Conservation (phyloP, 1,140 invertebrate species). For the Globodera rostochiensis region DNA sequence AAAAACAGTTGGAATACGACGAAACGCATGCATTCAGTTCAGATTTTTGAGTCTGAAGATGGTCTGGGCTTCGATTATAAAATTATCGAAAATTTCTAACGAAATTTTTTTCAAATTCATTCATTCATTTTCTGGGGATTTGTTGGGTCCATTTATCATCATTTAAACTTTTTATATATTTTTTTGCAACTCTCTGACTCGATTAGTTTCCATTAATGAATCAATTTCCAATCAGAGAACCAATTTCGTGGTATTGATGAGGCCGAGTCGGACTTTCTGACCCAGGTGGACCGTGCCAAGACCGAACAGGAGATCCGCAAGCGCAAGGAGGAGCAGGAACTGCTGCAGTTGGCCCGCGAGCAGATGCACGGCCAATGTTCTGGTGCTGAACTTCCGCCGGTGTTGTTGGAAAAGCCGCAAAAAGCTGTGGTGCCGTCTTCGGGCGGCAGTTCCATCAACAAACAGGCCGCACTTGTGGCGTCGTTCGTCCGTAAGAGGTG, state of each 20-base stretch:
- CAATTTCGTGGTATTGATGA: constrained; percentile 30
- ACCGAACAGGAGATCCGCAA: constrained; percentile 21
- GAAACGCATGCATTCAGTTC: constrained; percentile 88
- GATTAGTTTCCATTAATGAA: too few relatives aligned
- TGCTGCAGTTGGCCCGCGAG: constrained; percentile 9
- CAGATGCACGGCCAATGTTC: background rate
- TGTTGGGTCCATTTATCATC: too few relatives aligned
- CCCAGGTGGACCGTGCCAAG: constrained; percentile 16
- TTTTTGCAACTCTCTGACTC: too few relatives aligned
- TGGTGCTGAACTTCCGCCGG: background rate
- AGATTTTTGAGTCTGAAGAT: constrained; percentile 51
- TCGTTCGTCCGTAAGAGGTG: constrained; percentile 25
- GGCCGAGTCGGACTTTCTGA: constrained; percentile 21
- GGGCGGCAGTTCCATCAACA: background rate
- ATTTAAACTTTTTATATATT: too few relatives aligned
- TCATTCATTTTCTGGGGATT: too few relatives aligned
- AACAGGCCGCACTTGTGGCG: constrained; percentile 11
- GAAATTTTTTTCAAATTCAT: constrained; percentile 21
- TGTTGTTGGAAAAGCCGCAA: constrained; percentile 23
- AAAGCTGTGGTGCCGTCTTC: background rate
- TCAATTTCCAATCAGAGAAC: constrained; percentile 9
- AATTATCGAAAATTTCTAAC: background rate
- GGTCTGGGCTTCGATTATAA: constrained; percentile 44
- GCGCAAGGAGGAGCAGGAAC: constrained; percentile 20
- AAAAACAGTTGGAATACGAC: constrained; percentile 88